Base-by-base conservation (phyloP, 2,888 invertebrate species). In the Temnothorax rugatulus region DNA sequence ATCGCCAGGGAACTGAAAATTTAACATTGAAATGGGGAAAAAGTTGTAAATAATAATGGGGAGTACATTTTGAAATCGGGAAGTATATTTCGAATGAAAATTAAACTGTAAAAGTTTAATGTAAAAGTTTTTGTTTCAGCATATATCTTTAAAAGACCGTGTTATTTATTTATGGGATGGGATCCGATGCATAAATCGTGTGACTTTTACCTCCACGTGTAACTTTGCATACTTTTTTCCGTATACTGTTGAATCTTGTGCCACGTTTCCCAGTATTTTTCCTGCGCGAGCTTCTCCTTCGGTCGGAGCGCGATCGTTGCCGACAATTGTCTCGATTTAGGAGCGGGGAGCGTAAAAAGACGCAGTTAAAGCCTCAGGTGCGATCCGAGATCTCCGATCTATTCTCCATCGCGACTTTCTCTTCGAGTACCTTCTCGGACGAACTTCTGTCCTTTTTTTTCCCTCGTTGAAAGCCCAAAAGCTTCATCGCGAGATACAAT, bases 351-450 rank as follows among this genome's bases (percentile, higher is more conserved):
- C 18, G 44, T 61, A 44, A 75, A 61, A 61, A 34, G 34, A 21
- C 29, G 9, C 34, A 75, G 29, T 47, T 44, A n/a, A 7, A 21
- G 15, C 34, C 44, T 47, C n/a, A n/a, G 8, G 25, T 21, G 29
- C 34, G 25, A 25, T 34, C 47, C 47, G 13, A 34, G 47, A 47
- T 61, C 44, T 47, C 41, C 1, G 18, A 74, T 73, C 25, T 74
- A 44, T 74, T 57, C n/a, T 57, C 59, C n/a, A 29, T 54, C 15
- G n/a, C 3, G 38, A 61, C 59, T 75, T 75, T 74, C 44, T 61
- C 29, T 18, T 47, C 9, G 5, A 25, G 8, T 25, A 29, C 18
- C 25, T n/a, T 44, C 15, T 59, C 41, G 7, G 13, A 29, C 34
- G 11, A 61, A 21, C 25, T 21, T 75, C 47, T 75, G 15, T 63